Base-by-base conservation (phyloP, 2,113 vertebrate genomes). In the Barnardius zonarius region DNA sequence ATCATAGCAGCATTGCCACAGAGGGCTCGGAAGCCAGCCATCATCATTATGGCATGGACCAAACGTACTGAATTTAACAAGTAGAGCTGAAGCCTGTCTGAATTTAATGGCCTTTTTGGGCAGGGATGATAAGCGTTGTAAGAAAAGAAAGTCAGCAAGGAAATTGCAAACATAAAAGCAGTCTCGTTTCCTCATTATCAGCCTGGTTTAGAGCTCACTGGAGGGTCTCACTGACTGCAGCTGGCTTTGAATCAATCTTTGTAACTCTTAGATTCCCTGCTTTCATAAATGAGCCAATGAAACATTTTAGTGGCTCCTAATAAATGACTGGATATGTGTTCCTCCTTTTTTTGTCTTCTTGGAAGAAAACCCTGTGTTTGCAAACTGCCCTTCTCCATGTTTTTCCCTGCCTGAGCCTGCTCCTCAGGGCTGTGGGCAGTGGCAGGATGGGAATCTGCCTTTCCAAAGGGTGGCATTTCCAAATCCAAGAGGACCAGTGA, bases 131-230 rank as follows among this genome's bases (percentile, higher is more conserved):
- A 88, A 86, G 80, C 48, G 18, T 81, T 92, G 37, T 95, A 89
- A 84, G 86, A 43, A 76, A 93, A 75, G 70, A 73, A 68, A 70
- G 76, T 94, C n/a, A 49, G 94, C 91, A 84, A 96, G 89, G 95
- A 93, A 95, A 95, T 72, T 64, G 52, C 46, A 8, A 35, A 57
- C 73, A 54, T 64, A 76, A 84, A 89, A 91, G 77, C 62, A 57
- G 95, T 62, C 83, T 95, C 48, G 6, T 93, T 96, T 97, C 55
- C 14, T 88, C 66, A 23, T 90, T 69, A 33, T 81, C 80, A 76
- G 51, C 77, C 77, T 76, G 66, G 31, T 94, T 93, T 94, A 97
- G 49, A 86, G 69, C 91, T 94, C 91, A 85, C 69, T 89, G 81
- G 92, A 89, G 86, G 88, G 39, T 86, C 57, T 78, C 69, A 16